Conservation (phyloP, 2,113 vertebrate genomes). For the Cyprinodon brontotheroides region DNA sequence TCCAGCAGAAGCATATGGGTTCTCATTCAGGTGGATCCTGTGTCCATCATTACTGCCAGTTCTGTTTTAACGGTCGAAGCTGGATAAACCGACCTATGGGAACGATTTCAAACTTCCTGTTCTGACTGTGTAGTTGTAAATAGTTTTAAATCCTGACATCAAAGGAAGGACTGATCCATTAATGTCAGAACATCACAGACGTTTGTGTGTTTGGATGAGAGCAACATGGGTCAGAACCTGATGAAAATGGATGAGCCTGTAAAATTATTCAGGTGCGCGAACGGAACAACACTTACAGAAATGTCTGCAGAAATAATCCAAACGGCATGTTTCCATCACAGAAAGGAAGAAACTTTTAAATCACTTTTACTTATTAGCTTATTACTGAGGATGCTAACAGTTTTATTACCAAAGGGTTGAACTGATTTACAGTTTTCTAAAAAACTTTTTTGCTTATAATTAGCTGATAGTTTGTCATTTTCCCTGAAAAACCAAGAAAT, state of each 20-base stretch:
- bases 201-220: not conserved
- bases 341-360: not conserved
- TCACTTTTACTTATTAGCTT: not conserved
- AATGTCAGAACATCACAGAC: conserved; percentile 21
- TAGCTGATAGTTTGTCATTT: not conserved
- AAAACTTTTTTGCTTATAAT: not conserved
- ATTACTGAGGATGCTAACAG: not conserved
- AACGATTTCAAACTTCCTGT: conserved; percentile 51
- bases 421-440: not conserved
- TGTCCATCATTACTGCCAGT: not conserved
- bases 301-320: not conserved
- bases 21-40: not conserved
- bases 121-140: conserved; percentile 69
- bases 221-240: not conserved
- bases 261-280: not conserved
- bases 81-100: conserved; percentile 47
- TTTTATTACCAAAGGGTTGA: not conserved
- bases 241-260: not conserved
- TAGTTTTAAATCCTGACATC: conserved; percentile 44
- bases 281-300: not conserved
- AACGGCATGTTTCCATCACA: not conserved
- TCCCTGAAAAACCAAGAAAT: not conserved
- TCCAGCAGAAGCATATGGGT: conserved; percentile 23
- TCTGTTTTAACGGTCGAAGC: not conserved
- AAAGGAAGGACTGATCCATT: not conserved